Conservation (phyloP, 2,888 invertebrate species). For the Epicampocera succincta region DNA sequence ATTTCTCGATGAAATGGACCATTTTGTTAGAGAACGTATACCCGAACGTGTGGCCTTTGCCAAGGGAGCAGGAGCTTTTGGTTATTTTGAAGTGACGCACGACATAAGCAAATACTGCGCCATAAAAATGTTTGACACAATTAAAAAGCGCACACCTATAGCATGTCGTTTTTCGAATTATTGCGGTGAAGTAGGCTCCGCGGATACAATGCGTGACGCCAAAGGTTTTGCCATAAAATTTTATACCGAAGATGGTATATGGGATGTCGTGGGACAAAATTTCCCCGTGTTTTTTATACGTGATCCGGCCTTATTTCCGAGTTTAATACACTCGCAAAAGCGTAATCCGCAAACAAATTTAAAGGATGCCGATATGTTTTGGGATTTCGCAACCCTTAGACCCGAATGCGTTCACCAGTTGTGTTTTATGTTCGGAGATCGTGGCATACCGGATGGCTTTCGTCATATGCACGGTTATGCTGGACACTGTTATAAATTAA, state of each 20-base stretch:
- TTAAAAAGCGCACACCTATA: slow-evolving; percentile 91
- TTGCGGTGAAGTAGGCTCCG: slow-evolving; percentile 94
- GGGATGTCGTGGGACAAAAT: slow-evolving; percentile 97
- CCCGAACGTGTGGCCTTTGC: slow-evolving; percentile 97
- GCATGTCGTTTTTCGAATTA: slow-evolving; percentile 92
- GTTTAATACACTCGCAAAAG: slow-evolving; percentile 98
- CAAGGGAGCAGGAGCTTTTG: slow-evolving; percentile 96
- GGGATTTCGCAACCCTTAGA: slow-evolving; percentile 95
- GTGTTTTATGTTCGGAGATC: slow-evolving; percentile 92
- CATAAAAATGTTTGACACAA: slow-evolving; percentile 88
- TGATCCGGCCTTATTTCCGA: slow-evolving; percentile 94
- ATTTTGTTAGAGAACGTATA: slow-evolving; percentile 95
- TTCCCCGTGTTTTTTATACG: slow-evolving; percentile 96
- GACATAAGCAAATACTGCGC: slow-evolving; percentile 91
- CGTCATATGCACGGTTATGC: slow-evolving; percentile 98
- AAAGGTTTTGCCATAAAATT: slow-evolving; percentile 97
- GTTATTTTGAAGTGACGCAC: slow-evolving; percentile 93
- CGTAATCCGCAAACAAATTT: slow-evolving; percentile 95
- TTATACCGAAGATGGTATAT: slow-evolving; percentile 95
- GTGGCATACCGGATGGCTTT: slow-evolving; percentile 96
- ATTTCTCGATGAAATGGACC: slow-evolving; percentile 89
- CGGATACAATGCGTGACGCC: slow-evolving; percentile 94
- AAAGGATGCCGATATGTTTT: slow-evolving; percentile 97
- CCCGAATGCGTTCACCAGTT: slow-evolving; percentile 94
- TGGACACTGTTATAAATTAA: slow-evolving; percentile 95